Conservation (phyloP, 1,140 invertebrate genomes). For the Homalodisca vitripennis region DNA sequence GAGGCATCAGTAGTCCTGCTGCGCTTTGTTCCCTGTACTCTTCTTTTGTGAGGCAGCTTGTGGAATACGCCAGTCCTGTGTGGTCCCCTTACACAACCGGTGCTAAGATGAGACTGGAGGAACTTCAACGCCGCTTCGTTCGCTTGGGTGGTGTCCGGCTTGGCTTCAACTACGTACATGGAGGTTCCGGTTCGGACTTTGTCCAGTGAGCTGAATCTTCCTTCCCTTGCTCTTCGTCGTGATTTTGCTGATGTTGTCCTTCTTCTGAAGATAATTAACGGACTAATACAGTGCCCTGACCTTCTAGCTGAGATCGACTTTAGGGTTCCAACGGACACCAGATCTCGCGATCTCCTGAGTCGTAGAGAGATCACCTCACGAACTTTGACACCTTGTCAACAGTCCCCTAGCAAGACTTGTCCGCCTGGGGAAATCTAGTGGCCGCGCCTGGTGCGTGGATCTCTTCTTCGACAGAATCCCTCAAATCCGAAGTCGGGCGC, state of each 20-base stretch:
- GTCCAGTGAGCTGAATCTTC: background rate
- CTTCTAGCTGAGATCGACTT: background rate
- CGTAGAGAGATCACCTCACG: background rate
- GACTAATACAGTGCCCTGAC: background rate
- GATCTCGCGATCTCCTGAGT: background rate
- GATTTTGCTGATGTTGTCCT: conserved; percentile 4
- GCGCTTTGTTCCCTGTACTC: background rate
- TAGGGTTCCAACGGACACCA: background rate
- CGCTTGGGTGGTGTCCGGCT: background rate
- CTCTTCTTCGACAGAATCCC: background rate
- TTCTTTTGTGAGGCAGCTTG: background rate
- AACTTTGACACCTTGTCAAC: background rate
- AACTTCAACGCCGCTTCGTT: background rate
- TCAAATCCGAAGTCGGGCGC: background rate
- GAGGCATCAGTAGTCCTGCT: background rate
- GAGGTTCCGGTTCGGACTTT: background rate
- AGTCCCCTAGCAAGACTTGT: background rate
- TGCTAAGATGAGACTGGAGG: background rate
- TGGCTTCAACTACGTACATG: background rate
- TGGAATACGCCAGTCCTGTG: background rate
- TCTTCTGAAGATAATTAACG: background rate
- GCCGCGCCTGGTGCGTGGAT: background rate
- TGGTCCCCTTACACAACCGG: background rate
- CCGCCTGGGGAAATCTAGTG: background rate
- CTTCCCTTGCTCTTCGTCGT: background rate